Conservation (phyloP, 92 coral and sea anemone species). For the Siderastrea radians region DNA sequence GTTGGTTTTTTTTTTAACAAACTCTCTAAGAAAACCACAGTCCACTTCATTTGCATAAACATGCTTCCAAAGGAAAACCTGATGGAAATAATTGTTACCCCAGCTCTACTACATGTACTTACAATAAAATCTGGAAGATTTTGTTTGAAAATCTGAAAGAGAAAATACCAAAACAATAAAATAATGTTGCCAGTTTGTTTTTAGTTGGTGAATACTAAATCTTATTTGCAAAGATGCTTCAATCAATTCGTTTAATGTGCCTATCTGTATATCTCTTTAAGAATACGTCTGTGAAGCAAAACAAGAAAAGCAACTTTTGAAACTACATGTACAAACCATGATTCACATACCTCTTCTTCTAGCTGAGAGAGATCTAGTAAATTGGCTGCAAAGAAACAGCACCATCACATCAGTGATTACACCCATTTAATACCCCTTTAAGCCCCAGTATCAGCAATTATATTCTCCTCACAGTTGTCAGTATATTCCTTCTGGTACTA, state of each 20-base stretch:
- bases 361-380: slow-evolving; percentile 83
- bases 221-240: not conserved
- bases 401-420: not conserved
- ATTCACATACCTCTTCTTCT: slow-evolving; percentile 80
- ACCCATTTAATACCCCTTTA: too few species aligned
- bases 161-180: not conserved
- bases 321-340: not conserved
- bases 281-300: not conserved
- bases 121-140: slow-evolving; percentile 86
- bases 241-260: too few species aligned
- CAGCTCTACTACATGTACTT: slow-evolving; percentile 36
- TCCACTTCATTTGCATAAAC: too few species aligned
- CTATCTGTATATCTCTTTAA: too few species aligned
- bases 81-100: not conserved
- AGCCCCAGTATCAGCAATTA: too few species aligned
- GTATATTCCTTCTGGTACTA: too few species aligned
- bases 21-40: not conserved
- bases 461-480: too few species aligned
- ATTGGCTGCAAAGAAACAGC: slow-evolving; percentile 75
- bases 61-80: not conserved
- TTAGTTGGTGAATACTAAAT: too few species aligned
- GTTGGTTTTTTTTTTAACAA: not conserved
- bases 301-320: not conserved
- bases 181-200: not conserved
- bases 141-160: slow-evolving; percentile 76